These are phyloP conservation scores for Pseudococcus longispinus DNA, from an alignment of 2,888 invertebrate species.

Conservation along the genomic window DNA sequence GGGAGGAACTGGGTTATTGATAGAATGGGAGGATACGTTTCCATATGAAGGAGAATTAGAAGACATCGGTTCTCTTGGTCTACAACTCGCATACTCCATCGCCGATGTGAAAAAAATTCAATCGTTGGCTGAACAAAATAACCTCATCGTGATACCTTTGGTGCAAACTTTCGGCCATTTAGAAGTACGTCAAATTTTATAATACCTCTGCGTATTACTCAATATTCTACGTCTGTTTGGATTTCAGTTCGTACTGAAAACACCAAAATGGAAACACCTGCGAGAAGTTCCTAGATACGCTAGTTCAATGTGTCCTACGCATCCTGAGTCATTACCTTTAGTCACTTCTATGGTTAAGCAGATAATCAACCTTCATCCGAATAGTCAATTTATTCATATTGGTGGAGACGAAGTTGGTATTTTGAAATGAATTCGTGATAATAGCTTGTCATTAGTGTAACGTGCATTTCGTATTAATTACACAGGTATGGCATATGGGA, in stretches of 20 bases:
- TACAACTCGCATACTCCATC: conserved; percentile 70
- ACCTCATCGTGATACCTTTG: conserved; percentile 74
- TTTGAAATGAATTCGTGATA: conserved; percentile 6
- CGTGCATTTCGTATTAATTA: conserved; percentile 53
- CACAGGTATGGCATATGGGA: conserved; percentile 76
- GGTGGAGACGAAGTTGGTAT: conserved; percentile 78
- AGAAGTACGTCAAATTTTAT: conserved; percentile 67
- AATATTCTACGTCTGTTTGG: neutral
- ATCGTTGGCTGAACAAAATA: conserved; percentile 71
- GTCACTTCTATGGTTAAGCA: conserved; percentile 76
- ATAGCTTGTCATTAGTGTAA: conserved; percentile 24
- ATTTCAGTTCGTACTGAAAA: conserved; percentile 74
- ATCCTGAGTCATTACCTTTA: conserved; percentile 69
- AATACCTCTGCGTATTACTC: neutral
- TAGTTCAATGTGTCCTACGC: conserved; percentile 78
- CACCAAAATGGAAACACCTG: conserved; percentile 70
- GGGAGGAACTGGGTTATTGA: conserved; percentile 80
- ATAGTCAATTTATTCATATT: conserved; percentile 75
- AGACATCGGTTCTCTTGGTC: conserved; percentile 62
- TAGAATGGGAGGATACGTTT: conserved; percentile 92
- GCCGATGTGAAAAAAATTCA: conserved; percentile 74
- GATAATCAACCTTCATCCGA: conserved; percentile 72
- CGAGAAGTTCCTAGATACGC: conserved; percentile 74
- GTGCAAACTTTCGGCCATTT: conserved; percentile 89
- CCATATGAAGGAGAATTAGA: conserved; percentile 71